phyloP scores from a whole-genome alignment of 2,113 vertebrate species.

The Muntiacus reevesi region DNA sequence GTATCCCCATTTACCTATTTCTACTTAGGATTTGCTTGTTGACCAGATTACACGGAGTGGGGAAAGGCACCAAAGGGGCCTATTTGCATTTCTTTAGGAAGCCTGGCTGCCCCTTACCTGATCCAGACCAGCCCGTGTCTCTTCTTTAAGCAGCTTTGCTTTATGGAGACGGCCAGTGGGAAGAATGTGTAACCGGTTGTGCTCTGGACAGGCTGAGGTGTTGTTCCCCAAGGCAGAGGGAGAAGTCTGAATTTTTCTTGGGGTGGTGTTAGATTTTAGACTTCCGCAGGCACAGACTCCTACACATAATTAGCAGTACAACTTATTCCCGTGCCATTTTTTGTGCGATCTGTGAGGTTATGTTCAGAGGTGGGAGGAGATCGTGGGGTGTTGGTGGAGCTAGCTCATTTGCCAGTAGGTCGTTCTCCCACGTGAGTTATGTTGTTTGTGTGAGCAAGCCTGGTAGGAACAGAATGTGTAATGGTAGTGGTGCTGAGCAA shows the following conservation, averaged over 20 bases:
- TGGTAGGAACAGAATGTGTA: neutral
- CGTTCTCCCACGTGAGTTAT: neutral
- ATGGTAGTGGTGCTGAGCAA: slow-evolving; percentile 24
- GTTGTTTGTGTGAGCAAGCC: slow-evolving; percentile 28
- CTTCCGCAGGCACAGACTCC: neutral
- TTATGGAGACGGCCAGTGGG: neutral
- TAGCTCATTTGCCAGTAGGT: neutral
- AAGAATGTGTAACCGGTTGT: slow-evolving; percentile 19
- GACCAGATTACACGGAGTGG: neutral
- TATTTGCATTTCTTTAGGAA: slow-evolving; percentile 45
- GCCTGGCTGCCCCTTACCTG: neutral
- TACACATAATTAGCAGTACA: neutral
- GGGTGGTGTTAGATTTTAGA: neutral
- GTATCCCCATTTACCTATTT: neutral
- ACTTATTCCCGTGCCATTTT: neutral
- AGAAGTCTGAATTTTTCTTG: neutral
- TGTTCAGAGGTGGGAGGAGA: neutral
- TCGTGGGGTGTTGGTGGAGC: neutral
- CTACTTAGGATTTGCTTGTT: slow-evolving; percentile 24
- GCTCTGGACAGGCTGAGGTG: neutral
- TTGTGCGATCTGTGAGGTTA: neutral
- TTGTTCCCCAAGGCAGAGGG: neutral
- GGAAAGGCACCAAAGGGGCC: neutral
- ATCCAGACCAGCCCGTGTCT: neutral
- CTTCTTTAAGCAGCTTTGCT: neutral